Conservation (phyloP, 2,888 invertebrate species). For the Sympetrum striolatum region DNA sequence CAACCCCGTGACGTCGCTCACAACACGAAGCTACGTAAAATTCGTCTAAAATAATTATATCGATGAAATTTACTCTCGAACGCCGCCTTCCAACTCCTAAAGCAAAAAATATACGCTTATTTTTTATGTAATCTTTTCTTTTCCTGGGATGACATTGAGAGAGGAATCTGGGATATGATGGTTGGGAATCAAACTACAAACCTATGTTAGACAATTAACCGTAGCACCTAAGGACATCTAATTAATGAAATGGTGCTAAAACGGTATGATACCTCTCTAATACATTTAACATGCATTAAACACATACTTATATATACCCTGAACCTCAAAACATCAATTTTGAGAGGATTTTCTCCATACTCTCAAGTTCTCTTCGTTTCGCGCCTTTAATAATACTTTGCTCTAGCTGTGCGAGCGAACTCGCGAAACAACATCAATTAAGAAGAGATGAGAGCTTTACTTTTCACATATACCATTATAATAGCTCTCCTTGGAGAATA, state of each 20-base stretch:
- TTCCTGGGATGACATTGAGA: neutral
- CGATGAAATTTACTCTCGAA: neutral
- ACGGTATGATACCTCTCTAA: neutral
- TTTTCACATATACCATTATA: neutral
- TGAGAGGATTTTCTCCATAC: neutral
- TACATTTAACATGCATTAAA: neutral
- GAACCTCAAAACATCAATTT: neutral
- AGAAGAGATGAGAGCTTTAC: neutral
- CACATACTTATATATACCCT: neutral
- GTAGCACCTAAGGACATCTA: slow-evolving; percentile 2
- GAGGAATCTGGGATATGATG: neutral
- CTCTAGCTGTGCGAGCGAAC: neutral
- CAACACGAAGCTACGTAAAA: slow-evolving; percentile 17
- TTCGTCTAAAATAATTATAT: neutral
- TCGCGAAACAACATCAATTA: neutral
- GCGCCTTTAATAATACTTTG: neutral
- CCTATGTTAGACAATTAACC: neutral
- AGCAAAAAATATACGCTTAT: neutral
- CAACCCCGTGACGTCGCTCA: neutral
- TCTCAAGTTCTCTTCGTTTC: slow-evolving; percentile 20
- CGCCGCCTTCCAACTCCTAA: neutral
- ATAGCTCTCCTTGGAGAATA: neutral
- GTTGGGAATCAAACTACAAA: neutral
- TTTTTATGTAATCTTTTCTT: neutral
- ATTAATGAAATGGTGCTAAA: neutral